phyloP scores from a whole-genome alignment of 2,888 invertebrate genomes.

The Philaethria dido region DNA sequence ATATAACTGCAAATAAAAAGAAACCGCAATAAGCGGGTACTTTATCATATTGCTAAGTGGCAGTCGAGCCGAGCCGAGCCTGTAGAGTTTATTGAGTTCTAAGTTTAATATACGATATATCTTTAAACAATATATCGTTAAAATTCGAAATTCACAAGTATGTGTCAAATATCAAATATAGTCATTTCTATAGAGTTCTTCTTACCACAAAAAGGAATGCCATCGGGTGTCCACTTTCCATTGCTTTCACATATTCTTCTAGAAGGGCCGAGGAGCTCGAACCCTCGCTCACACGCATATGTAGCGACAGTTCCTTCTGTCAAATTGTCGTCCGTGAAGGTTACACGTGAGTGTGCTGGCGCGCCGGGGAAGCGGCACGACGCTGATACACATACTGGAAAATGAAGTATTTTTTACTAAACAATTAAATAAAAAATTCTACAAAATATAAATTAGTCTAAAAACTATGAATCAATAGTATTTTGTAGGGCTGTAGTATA shows the following conservation, averaged over 20 bases:
- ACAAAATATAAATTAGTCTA: no score
- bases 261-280: slow-evolving; percentile 95
- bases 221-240: slow-evolving; percentile 93
- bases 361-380: slow-evolving; percentile 94
- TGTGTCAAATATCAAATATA: background rate
- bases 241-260: slow-evolving; percentile 88
- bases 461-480: no score
- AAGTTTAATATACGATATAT: slow-evolving; percentile 6
- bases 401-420: slow-evolving; percentile 28
- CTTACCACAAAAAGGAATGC: slow-evolving; percentile 97
- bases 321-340: slow-evolving; percentile 87
- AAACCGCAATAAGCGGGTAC: slow-evolving; percentile 9
- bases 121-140: background rate
- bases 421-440: background rate
- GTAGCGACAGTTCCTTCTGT: slow-evolving; percentile 88
- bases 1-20: slow-evolving; percentile 4
- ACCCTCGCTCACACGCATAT: slow-evolving; percentile 94
- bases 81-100: slow-evolving; percentile 5
- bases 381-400: slow-evolving; percentile 58
- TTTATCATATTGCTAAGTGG: background rate
- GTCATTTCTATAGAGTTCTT: slow-evolving; percentile 47
- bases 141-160: background rate
- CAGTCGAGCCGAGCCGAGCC: no score
- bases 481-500: background rate
- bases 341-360: slow-evolving; percentile 93